phyloP scores from a whole-genome alignment of 2,888 invertebrate genomes.

The Drosophila histrio region DNA sequence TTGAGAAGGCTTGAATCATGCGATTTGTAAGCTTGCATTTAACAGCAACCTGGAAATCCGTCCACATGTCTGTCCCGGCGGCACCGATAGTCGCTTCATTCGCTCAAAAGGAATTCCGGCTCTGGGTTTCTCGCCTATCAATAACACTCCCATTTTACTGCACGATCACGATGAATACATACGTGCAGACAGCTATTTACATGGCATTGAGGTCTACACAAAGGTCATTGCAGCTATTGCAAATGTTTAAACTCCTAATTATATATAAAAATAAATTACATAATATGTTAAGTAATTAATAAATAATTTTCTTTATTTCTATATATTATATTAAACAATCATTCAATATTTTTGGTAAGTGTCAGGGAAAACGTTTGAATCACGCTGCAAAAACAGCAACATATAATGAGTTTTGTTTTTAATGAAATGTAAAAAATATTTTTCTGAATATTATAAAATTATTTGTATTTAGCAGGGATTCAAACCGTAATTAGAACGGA shows the following conservation, averaged over 20 bases:
- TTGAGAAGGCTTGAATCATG: slow-evolving; percentile 85
- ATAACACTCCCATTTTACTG: slow-evolving; percentile 91
- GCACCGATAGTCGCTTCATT: slow-evolving; percentile 94
- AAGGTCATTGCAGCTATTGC: slow-evolving; percentile 76
- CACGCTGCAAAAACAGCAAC: background rate
- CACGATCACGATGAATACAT: slow-evolving; percentile 97
- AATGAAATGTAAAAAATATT: no score
- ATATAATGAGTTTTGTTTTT: slow-evolving; percentile 8
- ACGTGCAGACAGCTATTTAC: slow-evolving; percentile 90
- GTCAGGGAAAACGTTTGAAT: slow-evolving; percentile 6
- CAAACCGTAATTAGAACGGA: no score
- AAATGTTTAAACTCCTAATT: slow-evolving; percentile 44
- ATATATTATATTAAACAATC: slow-evolving; percentile 4
- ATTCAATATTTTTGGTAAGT: slow-evolving; percentile 11
- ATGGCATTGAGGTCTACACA: slow-evolving; percentile 91
- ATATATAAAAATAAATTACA: background rate
- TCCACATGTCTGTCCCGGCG: slow-evolving; percentile 93
- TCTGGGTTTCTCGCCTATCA: slow-evolving; percentile 96
- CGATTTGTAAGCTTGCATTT: background rate
- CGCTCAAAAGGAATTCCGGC: slow-evolving; percentile 92
- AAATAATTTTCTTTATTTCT: background rate
- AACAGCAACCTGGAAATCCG: slow-evolving; percentile 84
- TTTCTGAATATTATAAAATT: no score
- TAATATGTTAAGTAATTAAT: slow-evolving; percentile 10
- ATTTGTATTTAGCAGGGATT: no score